Conservation (phyloP, 2,113 vertebrate species). For the Plectropomus leopardus region DNA sequence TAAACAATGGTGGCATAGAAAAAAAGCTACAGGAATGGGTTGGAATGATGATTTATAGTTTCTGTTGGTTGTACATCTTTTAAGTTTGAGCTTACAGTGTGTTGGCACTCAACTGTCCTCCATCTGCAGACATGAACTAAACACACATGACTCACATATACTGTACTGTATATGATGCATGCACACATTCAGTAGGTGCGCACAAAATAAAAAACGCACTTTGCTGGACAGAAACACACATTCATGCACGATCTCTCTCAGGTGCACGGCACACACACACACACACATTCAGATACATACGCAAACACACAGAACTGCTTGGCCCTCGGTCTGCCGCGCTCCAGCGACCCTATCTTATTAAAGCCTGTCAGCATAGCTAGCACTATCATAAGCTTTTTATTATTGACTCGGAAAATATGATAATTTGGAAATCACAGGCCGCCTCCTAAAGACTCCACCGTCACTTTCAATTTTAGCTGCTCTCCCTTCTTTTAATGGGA, state of each 20-base stretch:
- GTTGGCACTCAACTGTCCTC: conserved; percentile 7
- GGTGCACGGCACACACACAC: conserved; percentile 21
- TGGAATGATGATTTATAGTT: conserved; percentile 32
- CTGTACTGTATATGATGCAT: conserved; percentile 19
- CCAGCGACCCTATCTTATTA: conserved; percentile 86
- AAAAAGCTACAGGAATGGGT: conserved; percentile 25
- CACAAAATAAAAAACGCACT: not conserved
- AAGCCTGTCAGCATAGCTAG: conserved; percentile 85
- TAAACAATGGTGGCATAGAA: conserved; percentile 37
- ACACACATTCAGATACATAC: conserved; percentile 43
- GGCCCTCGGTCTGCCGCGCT: conserved; percentile 78
- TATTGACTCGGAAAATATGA: conserved; percentile 89
- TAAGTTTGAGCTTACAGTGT: conserved; percentile 25
- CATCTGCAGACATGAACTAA: not conserved
- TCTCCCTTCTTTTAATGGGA: conserved; percentile 82
- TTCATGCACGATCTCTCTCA: conserved; percentile 9
- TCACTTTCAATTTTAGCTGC: conserved; percentile 85
- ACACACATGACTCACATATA: conserved; percentile 19
- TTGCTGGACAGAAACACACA: conserved; percentile 43
- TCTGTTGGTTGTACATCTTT: conserved; percentile 40
- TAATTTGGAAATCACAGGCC: conserved; percentile 87
- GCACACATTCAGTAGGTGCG: not conserved
- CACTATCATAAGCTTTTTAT: conserved; percentile 88
- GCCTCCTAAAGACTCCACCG: conserved; percentile 83
- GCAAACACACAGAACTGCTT: conserved; percentile 57